Evolutionary conservation across 2,113 vertebrate genomes (phyloP), one percentile per base, ranked within the genome.

Genomic region (Channa argus): DNA sequence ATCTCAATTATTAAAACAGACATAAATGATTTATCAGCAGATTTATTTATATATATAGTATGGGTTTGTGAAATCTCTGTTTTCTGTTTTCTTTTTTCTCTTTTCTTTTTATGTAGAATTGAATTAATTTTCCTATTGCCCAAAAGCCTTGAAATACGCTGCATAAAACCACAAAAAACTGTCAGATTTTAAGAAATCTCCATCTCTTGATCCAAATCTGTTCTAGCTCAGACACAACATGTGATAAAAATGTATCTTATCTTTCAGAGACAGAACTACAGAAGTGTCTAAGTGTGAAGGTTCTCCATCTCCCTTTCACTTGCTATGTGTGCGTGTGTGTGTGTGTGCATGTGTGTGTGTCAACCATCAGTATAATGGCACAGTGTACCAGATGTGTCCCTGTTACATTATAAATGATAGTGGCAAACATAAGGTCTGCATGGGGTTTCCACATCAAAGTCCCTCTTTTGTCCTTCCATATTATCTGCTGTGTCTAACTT

Each of bases 371-470:
- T 53, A 36, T 46, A 46, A 66, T 54, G 71, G 66, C 54, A 12
- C 46, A 71, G 74, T 85, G 79, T 68, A 65, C 77, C 91, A 90
- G 88, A 88, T 87, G 88, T 88, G 86, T 5, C 88, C 86, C 82
- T 81, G 49, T 64, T 92, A 77, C 78, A 92, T 92, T 88, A 92
- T 90, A 86, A 73, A 92, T 90, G 88, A 90, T 11, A 63, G 36
- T 24, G 59, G 72, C 63, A 62, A 83, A 74, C 77, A 74, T 73
- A 54, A 36, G 77, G 82, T 66, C 72, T 77, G 79, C 51, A 39
- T 54, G 37, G 14, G 52, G 54, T 77, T 56, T 80, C 62, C 62
- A 33, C 46, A 63, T 58, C 39, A 65, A 0, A 38, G 71, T 73
- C n/a, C 47, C 53, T 39, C 43, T 52, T 69, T 68, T 54, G 59